These are phyloP conservation scores for Xiphias gladius DNA, from an alignment of 2,113 vertebrate genomes.

Conservation along the genomic window DNA sequence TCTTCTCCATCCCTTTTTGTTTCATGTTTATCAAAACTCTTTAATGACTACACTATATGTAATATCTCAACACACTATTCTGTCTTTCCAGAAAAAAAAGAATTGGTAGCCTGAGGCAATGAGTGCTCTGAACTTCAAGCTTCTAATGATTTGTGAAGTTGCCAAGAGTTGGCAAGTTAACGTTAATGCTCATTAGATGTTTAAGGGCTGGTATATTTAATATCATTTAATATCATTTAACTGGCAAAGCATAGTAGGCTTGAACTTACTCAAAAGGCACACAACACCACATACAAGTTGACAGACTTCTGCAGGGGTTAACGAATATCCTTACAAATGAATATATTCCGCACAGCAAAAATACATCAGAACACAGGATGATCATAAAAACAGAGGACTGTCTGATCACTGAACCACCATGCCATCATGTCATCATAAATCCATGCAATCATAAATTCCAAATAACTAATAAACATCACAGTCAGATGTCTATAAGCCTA, in stretches of 20 bases:
- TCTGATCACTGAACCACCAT: neutral
- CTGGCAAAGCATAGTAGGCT: neutral
- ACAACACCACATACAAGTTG: too few species aligned
- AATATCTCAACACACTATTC: neutral
- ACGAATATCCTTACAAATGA: neutral
- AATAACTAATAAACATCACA: too few species aligned
- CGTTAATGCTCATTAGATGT: conserved; percentile 34
- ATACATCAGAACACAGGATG: neutral
- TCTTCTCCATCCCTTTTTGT: conserved; percentile 3
- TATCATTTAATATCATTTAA: neutral
- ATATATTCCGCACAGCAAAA: neutral
- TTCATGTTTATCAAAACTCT: conserved; percentile 38
- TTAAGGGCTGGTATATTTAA: conserved; percentile 33
- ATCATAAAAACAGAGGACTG: neutral
- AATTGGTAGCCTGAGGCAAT: conserved; percentile 8
- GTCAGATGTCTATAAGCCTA: too few species aligned
- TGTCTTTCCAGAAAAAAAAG: neutral
- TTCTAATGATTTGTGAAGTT: conserved; percentile 42
- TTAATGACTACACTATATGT: neutral
- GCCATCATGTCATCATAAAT: too few species aligned
- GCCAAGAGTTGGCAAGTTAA: conserved; percentile 26
- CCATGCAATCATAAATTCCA: too few species aligned
- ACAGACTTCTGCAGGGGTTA: neutral
- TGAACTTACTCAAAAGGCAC: neutral
- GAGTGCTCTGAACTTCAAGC: conserved; percentile 23